phyloP scores from a whole-genome alignment of 2,888 invertebrate genomes.

The Norana najaformis region DNA sequence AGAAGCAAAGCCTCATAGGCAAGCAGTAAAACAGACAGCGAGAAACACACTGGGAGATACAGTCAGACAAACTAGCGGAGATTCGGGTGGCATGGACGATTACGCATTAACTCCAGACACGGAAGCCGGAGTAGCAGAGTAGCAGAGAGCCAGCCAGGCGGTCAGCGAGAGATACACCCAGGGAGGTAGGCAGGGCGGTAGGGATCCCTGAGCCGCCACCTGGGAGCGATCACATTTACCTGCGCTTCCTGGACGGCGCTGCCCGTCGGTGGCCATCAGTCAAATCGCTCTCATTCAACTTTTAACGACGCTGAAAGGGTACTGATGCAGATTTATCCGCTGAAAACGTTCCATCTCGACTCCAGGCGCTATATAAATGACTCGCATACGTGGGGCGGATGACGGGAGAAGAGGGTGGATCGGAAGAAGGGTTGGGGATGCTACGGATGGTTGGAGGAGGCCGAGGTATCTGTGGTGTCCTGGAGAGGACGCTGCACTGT shows the following conservation, averaged over 20 bases:
- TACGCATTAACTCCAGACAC: not conserved
- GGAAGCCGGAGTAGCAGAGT: not conserved
- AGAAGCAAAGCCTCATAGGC: not conserved
- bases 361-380: not conserved
- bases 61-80: not conserved
- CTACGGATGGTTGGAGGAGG: not conserved
- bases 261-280: not conserved
- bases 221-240: not conserved
- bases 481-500: too few relatives aligned
- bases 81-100: not conserved
- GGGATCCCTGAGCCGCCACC: not conserved
- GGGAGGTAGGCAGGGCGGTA: not conserved
- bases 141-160: not conserved
- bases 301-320: constrained; percentile 6
- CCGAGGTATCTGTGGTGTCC: too few relatives aligned
- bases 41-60: not conserved
- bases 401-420: not conserved
- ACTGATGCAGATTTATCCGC: constrained; percentile 1
- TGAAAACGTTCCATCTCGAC: not conserved
- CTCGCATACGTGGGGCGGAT: not conserved
- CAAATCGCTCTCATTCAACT: not conserved
- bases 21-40: not conserved
- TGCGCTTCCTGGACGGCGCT: not conserved
- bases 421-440: not conserved
- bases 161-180: not conserved